Evolutionary conservation across 2,888 invertebrate genomes (phyloP).

Genomic region (Orchesellides sinensis): DNA sequence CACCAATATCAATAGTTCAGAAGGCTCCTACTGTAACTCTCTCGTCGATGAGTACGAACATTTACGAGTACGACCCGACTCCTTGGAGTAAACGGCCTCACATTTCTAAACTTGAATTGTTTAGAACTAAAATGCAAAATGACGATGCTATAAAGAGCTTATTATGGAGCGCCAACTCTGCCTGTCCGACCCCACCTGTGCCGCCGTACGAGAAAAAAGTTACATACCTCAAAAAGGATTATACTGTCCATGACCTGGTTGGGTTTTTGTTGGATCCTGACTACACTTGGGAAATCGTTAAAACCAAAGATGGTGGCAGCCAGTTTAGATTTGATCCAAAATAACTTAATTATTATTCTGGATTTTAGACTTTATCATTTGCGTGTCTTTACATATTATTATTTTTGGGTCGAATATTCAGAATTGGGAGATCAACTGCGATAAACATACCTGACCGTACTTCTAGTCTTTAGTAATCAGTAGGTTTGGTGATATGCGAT

Average conservation of each 20-base stretch:
- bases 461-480: too few relatives aligned
- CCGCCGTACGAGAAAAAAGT: background rate
- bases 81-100: background rate
- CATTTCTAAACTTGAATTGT: conserved; percentile 10
- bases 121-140: conserved; percentile 10
- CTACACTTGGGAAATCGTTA: background rate
- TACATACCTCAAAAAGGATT: background rate
- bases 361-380: background rate
- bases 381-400: background rate
- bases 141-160: background rate
- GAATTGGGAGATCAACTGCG: too few relatives aligned
- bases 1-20: too few relatives aligned
- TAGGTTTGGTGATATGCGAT: too few relatives aligned
- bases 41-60: too few relatives aligned
- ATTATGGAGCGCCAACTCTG: background rate
- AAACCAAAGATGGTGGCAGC: background rate
- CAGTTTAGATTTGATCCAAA: background rate
- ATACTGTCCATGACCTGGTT: background rate
- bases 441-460: too few relatives aligned
- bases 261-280: too few relatives aligned
- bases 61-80: too few relatives aligned
- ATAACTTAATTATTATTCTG: background rate
- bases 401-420: too few relatives aligned
- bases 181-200: background rate
- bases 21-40: too few relatives aligned